These are phyloP conservation scores for Oxyruncus cristatus DNA, from an alignment of 2,113 vertebrate species.

Conservation along the genomic window DNA sequence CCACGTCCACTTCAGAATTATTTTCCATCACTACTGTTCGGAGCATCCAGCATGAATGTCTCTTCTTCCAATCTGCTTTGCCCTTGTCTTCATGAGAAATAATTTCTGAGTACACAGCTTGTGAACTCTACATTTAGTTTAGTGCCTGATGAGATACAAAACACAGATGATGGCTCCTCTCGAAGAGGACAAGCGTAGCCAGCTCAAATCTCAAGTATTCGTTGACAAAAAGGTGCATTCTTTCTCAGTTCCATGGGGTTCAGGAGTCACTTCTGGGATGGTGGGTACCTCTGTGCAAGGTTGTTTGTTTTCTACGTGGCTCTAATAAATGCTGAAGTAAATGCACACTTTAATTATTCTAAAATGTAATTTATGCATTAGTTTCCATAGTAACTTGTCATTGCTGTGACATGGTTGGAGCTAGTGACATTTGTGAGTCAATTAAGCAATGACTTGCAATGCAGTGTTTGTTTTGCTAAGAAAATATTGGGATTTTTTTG, in stretches of 20 bases:
- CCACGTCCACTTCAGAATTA: background rate
- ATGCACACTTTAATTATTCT: constrained; percentile 30
- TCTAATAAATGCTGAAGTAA: background rate
- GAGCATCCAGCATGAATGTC: background rate
- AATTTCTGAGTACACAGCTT: background rate
- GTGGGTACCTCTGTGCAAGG: background rate
- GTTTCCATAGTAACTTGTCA: constrained; percentile 60
- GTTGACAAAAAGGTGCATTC: background rate
- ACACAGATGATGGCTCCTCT: background rate
- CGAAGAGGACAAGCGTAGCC: background rate
- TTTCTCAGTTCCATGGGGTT: background rate
- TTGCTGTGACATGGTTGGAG: constrained; percentile 1
- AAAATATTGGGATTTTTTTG: background rate
- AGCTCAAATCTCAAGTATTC: background rate
- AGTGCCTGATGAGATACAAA: background rate
- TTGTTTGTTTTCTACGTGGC: background rate
- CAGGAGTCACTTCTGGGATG: background rate
- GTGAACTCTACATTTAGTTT: background rate
- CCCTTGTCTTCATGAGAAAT: background rate
- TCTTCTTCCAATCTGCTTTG: background rate
- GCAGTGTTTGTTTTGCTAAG: background rate
- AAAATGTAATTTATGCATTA: constrained; percentile 39
- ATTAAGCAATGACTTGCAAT: background rate
- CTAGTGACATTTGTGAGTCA: constrained; percentile 38
- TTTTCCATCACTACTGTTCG: background rate